These are phyloP conservation scores for Myripristis jacobus DNA, from an alignment of 2,797 vertebrate genomes.

Conservation along the genomic window DNA sequence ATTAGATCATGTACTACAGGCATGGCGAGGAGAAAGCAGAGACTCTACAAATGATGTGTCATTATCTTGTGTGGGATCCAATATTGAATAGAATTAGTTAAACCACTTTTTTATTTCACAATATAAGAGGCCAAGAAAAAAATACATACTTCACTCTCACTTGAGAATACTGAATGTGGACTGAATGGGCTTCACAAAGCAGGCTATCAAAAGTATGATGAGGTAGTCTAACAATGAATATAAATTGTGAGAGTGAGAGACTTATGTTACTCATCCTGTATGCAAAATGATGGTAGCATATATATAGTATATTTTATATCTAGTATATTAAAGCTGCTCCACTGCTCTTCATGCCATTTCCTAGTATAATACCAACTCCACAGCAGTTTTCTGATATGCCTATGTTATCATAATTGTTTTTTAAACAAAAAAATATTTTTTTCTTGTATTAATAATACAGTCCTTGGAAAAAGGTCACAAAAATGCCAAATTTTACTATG, in stretches of 20 bases:
- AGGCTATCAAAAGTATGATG: too few species aligned
- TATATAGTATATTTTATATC: too few species aligned
- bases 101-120: slow-evolving; percentile 8
- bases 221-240: background rate
- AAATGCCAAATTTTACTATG: too few species aligned
- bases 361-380: background rate
- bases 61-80: slow-evolving; percentile 28
- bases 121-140: slow-evolving; percentile 6
- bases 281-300: background rate
- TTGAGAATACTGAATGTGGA: background rate
- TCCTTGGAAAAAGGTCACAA: too few species aligned
- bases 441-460: too few species aligned
- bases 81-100: slow-evolving; percentile 3
- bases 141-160: background rate
- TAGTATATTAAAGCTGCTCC: too few species aligned
- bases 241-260: slow-evolving; percentile 9
- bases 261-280: background rate
- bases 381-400: too few species aligned
- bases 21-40: slow-evolving; percentile 53
- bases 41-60: slow-evolving; percentile 51
- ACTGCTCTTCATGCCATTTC: slow-evolving; percentile 7
- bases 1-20: slow-evolving; percentile 35
- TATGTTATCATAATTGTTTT: too few species aligned
- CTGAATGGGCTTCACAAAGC: too few species aligned
- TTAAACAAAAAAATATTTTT: too few species aligned